Base-by-base conservation (phyloP, 2,797 vertebrate genomes). In the Remorina albescens region DNA sequence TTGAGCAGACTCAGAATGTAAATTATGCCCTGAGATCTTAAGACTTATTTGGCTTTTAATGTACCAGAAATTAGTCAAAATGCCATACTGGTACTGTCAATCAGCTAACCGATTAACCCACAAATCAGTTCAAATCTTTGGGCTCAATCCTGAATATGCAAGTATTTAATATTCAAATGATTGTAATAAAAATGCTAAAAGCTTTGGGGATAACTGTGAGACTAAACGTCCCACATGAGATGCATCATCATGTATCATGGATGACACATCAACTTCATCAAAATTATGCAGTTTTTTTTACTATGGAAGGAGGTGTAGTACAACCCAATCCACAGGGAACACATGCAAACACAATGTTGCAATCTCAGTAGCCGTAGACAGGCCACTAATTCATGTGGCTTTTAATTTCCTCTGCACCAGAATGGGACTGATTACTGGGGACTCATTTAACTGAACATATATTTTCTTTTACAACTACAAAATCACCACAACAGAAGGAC, bases 401-500 rank as follows among this genome's bases (percentile, higher is more conserved):
- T 53, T 36, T 32, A 34, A 55, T 55, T 36, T 63, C 30, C 36
- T 44, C 18, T 30, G 19, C 5, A 53, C 19, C 55, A 73, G 30
- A 59, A 58, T 26, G 41, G 44, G 57, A 30, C 18, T 19, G 37
- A 66, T 56, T 46, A 61, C 44, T 21, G 32, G 57, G 50, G 65
- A 25, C 23, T 61, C 53, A 47, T 42, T n/a, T 25, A 8, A 5
- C 8, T 8, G 30, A 5, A 41, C 61, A 59, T 49, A 18, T 11
- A 32, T 12, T 47, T 41, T 19, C 30, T 63, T 80, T 78, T 30
- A 73, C 36, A 60, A 23, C 49, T 74, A 60, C 67, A 79, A 76
- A 78, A 60, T 82, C 70, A 55, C 26, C 53, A 60, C 46, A 75
- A 49, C 51, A 61, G 32, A 66, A 62, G n/a, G 61, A 53, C 56